Conservation (phyloP, 2,113 vertebrate genomes). For the Microcebus tavaratra region DNA sequence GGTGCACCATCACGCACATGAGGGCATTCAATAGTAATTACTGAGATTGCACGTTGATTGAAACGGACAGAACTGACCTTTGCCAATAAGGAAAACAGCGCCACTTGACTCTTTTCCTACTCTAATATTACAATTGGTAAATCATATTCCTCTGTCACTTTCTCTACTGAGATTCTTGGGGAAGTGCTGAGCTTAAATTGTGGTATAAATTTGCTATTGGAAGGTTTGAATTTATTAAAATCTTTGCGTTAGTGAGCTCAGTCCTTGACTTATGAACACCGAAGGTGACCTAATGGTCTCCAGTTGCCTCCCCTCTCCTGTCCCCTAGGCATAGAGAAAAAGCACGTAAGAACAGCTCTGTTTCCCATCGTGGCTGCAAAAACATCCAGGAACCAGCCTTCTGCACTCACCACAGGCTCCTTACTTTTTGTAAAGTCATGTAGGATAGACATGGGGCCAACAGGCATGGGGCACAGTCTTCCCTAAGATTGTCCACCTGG, state of each 20-base stretch:
- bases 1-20: background rate
- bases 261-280: background rate
- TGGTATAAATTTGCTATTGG: background rate
- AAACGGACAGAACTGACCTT: slow-evolving; percentile 46
- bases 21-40: slow-evolving; percentile 55
- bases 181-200: background rate
- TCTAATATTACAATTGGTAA: slow-evolving; percentile 3
- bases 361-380: background rate
- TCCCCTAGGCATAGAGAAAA: background rate
- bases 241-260: background rate
- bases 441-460: background rate
- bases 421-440: background rate
- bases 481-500: background rate
- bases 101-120: background rate
- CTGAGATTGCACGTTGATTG: slow-evolving; percentile 53
- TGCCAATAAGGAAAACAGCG: background rate
- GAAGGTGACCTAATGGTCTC: background rate
- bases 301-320: too few species aligned
- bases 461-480: background rate
- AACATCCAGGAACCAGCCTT: background rate
- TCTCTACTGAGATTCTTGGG: background rate
- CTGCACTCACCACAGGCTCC: background rate
- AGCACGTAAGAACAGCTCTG: background rate
- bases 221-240: background rate
- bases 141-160: background rate